Conservation (phyloP, 1,140 invertebrate species). For the Caenorhabditis latens region DNA sequence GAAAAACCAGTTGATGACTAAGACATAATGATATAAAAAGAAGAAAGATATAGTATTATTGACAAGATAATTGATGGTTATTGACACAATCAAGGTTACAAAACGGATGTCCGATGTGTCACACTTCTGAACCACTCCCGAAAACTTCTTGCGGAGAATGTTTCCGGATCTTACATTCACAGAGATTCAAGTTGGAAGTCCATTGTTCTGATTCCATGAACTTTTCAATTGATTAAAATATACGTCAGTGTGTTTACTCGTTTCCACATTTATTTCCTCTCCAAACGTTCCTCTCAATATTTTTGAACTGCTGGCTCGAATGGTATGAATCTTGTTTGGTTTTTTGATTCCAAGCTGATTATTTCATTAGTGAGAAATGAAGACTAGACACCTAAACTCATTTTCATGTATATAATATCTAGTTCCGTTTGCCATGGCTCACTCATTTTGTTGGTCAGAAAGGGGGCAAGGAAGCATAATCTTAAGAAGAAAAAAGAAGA, state of each 20-base stretch:
- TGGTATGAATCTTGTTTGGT: neutral
- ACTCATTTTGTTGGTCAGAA: conserved; percentile 26
- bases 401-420: neutral
- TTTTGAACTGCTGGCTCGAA: neutral
- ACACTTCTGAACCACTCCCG: no score
- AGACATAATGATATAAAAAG: no score
- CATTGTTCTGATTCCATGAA: neutral
- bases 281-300: conserved; percentile 4
- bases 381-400: neutral
- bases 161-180: no score
- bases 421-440: conserved; percentile 19
- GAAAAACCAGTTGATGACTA: neutral
- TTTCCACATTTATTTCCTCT: conserved; percentile 26
- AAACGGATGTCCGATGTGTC: no score
- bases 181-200: no score
- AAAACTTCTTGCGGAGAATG: no score
- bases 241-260: neutral
- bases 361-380: neutral
- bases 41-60: no score
- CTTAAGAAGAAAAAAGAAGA: neutral
- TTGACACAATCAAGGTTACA: no score
- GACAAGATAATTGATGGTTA: no score
- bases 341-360: neutral
- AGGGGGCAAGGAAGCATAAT: conserved; percentile 17
- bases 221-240: conserved; percentile 19